Conservation (phyloP, 2,797 vertebrate species). For the Ctenopoma kingsleyae region DNA sequence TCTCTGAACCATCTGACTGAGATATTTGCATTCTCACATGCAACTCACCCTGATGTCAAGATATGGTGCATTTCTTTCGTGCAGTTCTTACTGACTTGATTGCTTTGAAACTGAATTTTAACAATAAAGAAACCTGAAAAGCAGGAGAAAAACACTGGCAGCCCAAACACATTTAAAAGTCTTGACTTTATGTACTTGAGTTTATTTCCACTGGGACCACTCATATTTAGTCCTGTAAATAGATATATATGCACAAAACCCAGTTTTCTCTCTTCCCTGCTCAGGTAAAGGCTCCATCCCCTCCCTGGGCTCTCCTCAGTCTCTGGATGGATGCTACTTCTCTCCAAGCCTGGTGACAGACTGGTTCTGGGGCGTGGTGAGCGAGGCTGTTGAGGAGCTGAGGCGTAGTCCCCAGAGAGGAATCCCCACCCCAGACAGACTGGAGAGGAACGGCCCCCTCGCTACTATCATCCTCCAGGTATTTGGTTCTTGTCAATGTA, state of each 20-base stretch:
- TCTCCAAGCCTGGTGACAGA: slow-evolving; percentile 86
- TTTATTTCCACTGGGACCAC: neutral
- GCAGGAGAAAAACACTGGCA: too few relatives aligned
- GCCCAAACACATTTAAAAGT: too few relatives aligned
- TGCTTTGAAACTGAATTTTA: too few relatives aligned
- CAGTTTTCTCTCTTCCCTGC: neutral
- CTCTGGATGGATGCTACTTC: slow-evolving; percentile 87
- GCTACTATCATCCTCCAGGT: slow-evolving; percentile 88
- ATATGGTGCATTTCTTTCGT: neutral
- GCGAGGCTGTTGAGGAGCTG: slow-evolving; percentile 84
- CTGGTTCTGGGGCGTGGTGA: slow-evolving; percentile 90
- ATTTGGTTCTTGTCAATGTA: neutral
- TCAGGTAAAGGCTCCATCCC: slow-evolving; percentile 74
- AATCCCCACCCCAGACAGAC: slow-evolving; percentile 85
- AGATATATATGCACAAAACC: neutral
- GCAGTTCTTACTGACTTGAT: neutral
- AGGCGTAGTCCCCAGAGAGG: slow-evolving; percentile 85
- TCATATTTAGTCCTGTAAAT: slow-evolving; percentile 14
- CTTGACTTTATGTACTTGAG: too few relatives aligned
- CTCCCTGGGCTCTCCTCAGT: slow-evolving; percentile 79
- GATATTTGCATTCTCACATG: too few relatives aligned
- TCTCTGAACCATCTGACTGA: too few relatives aligned
- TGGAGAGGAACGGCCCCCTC: slow-evolving; percentile 88
- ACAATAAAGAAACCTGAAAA: too few relatives aligned
- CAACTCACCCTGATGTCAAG: too few relatives aligned